Base-by-base conservation (phyloP, 2,113 vertebrate genomes). In the Tauraco erythrolophus region DNA sequence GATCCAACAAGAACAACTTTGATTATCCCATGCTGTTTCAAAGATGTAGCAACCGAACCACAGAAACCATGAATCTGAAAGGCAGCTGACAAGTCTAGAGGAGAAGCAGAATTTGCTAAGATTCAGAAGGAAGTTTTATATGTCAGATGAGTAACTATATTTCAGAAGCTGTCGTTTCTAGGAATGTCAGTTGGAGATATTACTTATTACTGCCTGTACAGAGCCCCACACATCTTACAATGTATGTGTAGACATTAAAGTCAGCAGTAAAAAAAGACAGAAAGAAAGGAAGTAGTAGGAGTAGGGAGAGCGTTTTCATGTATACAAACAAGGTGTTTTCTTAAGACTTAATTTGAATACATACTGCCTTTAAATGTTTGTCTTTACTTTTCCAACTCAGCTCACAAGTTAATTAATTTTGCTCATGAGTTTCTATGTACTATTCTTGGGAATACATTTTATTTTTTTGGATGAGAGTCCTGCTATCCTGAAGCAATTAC, bases 101-200 rank as follows among this genome's bases (percentile, higher is more conserved):
- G 54, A 93, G 71, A 84, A 83, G n/a, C 3, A 43, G 72, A 83
- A 84, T 94, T 97, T 93, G 39, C 60, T 48, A 56, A 84, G 69
- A 61, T 77, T 92, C 48, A 31, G 46, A 78, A 84, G 35, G 54
- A 80, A 89, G 88, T 96, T 84, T 94, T 89, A 50, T 85, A 51
- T 89, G 86, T 78, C 95, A 94, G 58, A 89, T n/a, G 33, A 84
- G 56, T 82, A 43, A 41, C 64, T 80, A 2, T 74, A 91, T 94
- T 95, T 97, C 91, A 94, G 90, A 39, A 86, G 53, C 88, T 95
- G 88, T 94, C 95, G 79, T 71, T 87, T 89, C 69, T 70, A 83
- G 83, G 76, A 87, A 91, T 4, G 10, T 95, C 80, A 66, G 33
- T 24, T 91, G 53, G 53, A 92, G 61, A 75, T 68, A 64, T 14